phyloP scores from a whole-genome alignment of 2,797 vertebrate species.

The Austrolebias charrua region DNA sequence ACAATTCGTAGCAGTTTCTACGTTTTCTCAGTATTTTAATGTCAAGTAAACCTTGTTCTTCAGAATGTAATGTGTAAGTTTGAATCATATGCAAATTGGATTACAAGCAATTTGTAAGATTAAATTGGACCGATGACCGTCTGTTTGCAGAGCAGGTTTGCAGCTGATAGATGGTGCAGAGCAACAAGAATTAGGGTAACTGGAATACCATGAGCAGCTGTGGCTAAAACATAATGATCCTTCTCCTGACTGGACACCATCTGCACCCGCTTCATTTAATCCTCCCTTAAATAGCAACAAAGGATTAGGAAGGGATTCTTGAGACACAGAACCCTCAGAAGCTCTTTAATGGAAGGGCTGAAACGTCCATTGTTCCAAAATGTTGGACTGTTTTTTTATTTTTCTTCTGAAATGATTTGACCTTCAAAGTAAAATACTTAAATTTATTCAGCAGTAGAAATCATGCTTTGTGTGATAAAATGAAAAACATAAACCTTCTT shows the following conservation, averaged over 20 bases:
- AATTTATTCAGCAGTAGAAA: slow-evolving; percentile 20
- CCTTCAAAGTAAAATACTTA: slow-evolving; percentile 46
- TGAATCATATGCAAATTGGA: slow-evolving; percentile 62
- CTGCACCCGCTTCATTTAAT: slow-evolving; percentile 77
- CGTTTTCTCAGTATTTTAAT: slow-evolving; percentile 9
- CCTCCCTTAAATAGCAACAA: slow-evolving; percentile 79
- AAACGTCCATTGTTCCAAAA: slow-evolving; percentile 69
- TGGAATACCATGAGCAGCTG: slow-evolving; percentile 43
- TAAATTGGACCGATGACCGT: slow-evolving; percentile 57
- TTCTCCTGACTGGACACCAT: slow-evolving; percentile 70
- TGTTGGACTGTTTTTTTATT: slow-evolving; percentile 62
- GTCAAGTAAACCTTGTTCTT: slow-evolving; percentile 6
- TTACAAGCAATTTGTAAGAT: slow-evolving; percentile 55
- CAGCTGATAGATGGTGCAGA: slow-evolving; percentile 63
- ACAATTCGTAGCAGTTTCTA: not conserved
- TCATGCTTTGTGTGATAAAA: not conserved
- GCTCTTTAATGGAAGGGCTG: slow-evolving; percentile 66
- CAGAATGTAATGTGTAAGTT: slow-evolving; percentile 30
- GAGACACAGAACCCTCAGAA: slow-evolving; percentile 67
- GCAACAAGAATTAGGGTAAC: slow-evolving; percentile 44
- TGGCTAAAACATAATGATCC: slow-evolving; percentile 65
- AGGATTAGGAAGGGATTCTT: slow-evolving; percentile 77
- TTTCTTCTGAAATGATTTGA: slow-evolving; percentile 38
- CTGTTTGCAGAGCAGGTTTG: slow-evolving; percentile 57
- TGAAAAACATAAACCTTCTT: not conserved